phyloP scores from a whole-genome alignment of 2,113 vertebrate genomes.

The Cynopterus brachyotis region DNA sequence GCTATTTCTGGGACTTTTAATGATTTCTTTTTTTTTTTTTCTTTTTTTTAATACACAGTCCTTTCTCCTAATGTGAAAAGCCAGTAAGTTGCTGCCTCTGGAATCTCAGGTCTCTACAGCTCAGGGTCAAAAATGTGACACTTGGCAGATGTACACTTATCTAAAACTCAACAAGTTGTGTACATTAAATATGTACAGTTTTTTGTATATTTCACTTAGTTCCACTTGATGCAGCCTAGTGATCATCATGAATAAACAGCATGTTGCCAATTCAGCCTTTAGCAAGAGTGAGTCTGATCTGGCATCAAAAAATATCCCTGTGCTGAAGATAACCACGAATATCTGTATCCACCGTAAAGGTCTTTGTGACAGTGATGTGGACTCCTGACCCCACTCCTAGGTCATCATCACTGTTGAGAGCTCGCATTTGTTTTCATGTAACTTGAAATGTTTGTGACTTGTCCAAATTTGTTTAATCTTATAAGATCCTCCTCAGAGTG shows the following conservation, averaged over 20 bases:
- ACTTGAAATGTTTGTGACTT: not conserved
- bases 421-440: not conserved
- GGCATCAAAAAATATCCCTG: not conserved
- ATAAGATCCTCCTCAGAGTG: conserved; percentile 37
- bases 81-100: not conserved
- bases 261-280: not conserved
- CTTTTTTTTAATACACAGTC: not conserved
- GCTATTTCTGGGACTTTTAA: not conserved
- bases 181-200: not conserved
- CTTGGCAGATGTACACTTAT: not conserved
- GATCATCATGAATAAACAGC: not conserved
- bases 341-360: not conserved
- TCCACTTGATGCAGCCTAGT: not conserved
- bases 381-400: not conserved
- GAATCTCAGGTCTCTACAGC: not conserved
- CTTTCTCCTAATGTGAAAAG: not conserved
- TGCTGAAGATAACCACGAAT: not conserved
- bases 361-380: not conserved
- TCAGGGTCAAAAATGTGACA: not conserved
- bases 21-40: not conserved
- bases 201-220: not conserved
- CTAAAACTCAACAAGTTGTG: not conserved
- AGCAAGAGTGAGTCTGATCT: not conserved
- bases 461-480: not conserved
- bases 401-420: not conserved